Conservation (phyloP, 1,140 invertebrate species). For the Xylocopa sonorina region DNA sequence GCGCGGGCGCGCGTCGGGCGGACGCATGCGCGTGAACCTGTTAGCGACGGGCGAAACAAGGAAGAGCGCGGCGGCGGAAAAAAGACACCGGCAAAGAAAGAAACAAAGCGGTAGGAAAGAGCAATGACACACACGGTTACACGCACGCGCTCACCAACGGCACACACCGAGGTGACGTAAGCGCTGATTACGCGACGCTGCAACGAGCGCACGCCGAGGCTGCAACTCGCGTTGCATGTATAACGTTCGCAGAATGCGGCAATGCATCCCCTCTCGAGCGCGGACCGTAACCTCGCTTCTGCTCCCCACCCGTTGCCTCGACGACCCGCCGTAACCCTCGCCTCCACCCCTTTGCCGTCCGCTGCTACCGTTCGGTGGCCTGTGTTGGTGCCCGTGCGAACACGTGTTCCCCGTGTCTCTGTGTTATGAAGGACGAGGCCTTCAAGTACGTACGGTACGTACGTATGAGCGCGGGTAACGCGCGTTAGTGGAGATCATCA, state of each 20-base stretch:
- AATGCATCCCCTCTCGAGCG: constrained; percentile 27
- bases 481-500: constrained; percentile 47
- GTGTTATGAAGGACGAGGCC: constrained; percentile 71
- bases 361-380: neutral
- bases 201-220: constrained; percentile 37
- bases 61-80: constrained; percentile 1
- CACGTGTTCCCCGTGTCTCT: constrained; percentile 21
- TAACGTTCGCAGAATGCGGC: constrained; percentile 66
- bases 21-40: neutral
- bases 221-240: constrained; percentile 51
- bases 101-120: constrained; percentile 29
- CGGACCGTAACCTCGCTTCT: constrained; percentile 4
- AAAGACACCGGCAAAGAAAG: constrained; percentile 1
- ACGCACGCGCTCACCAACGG: constrained; percentile 34
- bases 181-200: constrained; percentile 67
- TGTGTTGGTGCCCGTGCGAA: constrained; percentile 29
- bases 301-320: neutral
- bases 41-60: constrained; percentile 11
- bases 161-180: constrained; percentile 63
- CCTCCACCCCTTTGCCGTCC: neutral
- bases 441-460: constrained; percentile 56
- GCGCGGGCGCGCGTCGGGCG: too few species aligned
- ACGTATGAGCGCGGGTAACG: constrained; percentile 21
- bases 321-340: neutral
- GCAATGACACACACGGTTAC: constrained; percentile 51